phyloP scores from a whole-genome alignment of 2,888 invertebrate genomes.

The Willowsia nigromaculata region DNA sequence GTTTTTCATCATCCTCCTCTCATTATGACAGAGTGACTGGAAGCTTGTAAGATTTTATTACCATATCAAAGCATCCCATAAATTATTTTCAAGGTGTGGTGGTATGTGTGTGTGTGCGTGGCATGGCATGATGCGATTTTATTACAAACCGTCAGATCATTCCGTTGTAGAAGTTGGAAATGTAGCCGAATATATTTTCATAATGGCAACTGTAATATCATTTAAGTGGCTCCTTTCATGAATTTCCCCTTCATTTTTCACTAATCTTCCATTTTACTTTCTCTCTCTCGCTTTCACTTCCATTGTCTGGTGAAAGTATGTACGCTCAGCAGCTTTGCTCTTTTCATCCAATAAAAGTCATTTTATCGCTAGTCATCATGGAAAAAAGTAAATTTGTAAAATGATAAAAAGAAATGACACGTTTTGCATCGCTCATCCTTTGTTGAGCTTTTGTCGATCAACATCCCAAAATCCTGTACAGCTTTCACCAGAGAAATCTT shows the following conservation, averaged over 20 bases:
- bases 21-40: conserved; percentile 41
- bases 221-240: conserved; percentile 1
- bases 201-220: conserved; percentile 26
- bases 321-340: no score
- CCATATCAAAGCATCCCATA: conserved; percentile 39
- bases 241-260: neutral
- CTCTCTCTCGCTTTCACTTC: neutral
- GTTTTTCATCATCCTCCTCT: neutral
- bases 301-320: neutral
- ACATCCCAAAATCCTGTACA: neutral
- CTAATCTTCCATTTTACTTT: neutral
- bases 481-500: neutral
- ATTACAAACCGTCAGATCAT: conserved; percentile 13
- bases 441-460: neutral
- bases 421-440: neutral
- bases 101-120: no score
- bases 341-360: neutral
- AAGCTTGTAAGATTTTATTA: conserved; percentile 26
- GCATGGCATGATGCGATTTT: conserved; percentile 2
- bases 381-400: conserved; percentile 33
- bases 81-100: conserved; percentile 49
- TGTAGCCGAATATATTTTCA: neutral
- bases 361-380: neutral
- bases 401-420: conserved; percentile 12
- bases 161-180: neutral